Evolutionary conservation across 1,140 invertebrate species (phyloP).

Genomic region (Nasonia giraulti): DNA sequence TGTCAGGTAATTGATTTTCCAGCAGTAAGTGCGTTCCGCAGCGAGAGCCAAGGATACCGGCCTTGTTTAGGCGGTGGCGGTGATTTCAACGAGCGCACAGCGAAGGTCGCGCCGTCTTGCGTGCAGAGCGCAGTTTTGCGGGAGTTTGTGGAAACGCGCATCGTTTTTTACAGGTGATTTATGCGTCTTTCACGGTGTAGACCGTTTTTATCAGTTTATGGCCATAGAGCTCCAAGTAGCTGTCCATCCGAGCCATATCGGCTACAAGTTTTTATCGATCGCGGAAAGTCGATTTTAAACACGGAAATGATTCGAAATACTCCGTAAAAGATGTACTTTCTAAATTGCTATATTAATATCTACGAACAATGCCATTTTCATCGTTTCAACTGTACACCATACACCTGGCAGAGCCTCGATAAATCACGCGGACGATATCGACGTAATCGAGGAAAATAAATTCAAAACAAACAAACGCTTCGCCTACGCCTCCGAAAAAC

Average conservation of each 20-base stretch:
- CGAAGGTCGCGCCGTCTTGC: constrained; percentile 20
- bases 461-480: constrained; percentile 25
- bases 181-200: not conserved
- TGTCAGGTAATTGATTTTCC: constrained; percentile 42
- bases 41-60: constrained; percentile 22
- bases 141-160: constrained; percentile 31
- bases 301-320: too few species aligned
- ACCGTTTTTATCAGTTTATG: too few species aligned
- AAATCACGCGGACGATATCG: not conserved
- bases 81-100: constrained; percentile 36
- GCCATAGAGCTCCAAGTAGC: too few species aligned
- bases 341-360: not conserved
- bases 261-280: not conserved
- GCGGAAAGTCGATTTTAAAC: not conserved
- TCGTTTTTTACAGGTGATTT: not conserved
- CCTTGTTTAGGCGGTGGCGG: constrained; percentile 28
- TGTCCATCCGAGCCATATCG: too few species aligned
- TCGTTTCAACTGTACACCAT: not conserved
- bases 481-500: not conserved
- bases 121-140: not conserved
- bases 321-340: not conserved
- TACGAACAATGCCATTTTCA: too few species aligned
- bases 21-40: not conserved
- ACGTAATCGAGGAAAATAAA: constrained; percentile 21
- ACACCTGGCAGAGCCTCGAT: not conserved